Percentiles rank a stretch among this genome's conserved stretches.
phyloP scores from a whole-genome alignment of 2,113 vertebrate species.

The Cebidichthys violaceus region DNA sequence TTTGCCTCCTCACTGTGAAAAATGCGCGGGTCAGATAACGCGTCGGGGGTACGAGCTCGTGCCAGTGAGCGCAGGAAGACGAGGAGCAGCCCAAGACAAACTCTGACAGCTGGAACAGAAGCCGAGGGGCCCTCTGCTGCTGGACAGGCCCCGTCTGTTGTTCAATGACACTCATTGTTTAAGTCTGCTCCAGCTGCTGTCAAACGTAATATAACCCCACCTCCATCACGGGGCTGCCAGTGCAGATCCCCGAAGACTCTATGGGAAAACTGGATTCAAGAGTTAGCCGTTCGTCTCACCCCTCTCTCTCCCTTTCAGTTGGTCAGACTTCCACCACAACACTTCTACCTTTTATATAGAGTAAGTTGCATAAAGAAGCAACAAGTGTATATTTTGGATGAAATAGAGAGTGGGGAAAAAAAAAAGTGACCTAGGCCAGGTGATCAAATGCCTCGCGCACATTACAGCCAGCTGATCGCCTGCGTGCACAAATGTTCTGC shows the following conservation, averaged over 20 bases:
- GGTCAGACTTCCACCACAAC: not conserved
- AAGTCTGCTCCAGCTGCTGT: slow-evolving; percentile 80
- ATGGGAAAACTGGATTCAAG: slow-evolving; percentile 53
- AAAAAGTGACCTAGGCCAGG: no score
- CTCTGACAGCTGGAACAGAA: slow-evolving; percentile 78
- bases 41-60: slow-evolving; percentile 32
- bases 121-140: slow-evolving; percentile 53
- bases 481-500: not conserved
- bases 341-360: slow-evolving; percentile 1
- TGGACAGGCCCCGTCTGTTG: slow-evolving; percentile 73
- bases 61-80: slow-evolving; percentile 49
- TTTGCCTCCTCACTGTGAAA: slow-evolving; percentile 40
- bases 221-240: slow-evolving; percentile 65
- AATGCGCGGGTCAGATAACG: slow-evolving; percentile 43
- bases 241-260: slow-evolving; percentile 33
- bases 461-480: not conserved
- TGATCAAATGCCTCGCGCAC: not conserved
- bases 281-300: slow-evolving; percentile 28
- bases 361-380: not conserved
- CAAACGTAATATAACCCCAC: slow-evolving; percentile 72
- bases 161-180: slow-evolving; percentile 83
- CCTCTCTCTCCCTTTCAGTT: not conserved
- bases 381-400: not conserved
- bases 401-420: not conserved
- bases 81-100: slow-evolving; percentile 64